Evolutionary conservation across 2,113 vertebrate genomes (phyloP).

Genomic region (Prietella phreatophila): DNA sequence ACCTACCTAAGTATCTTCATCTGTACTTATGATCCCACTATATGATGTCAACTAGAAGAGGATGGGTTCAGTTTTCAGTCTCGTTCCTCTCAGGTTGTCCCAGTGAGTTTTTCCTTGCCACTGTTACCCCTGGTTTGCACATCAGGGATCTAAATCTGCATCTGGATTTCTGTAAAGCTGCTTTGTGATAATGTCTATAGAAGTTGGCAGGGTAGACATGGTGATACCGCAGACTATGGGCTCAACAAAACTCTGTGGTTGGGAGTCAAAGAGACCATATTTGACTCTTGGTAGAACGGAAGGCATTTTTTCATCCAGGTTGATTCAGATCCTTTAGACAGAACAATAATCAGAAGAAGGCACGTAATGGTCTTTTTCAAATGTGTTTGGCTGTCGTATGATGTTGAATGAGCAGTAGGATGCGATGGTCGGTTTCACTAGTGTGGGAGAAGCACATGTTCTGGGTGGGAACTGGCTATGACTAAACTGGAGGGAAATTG

Average conservation of each 20-base stretch:
- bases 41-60: background rate
- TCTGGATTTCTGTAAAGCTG: background rate
- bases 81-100: background rate
- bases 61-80: background rate
- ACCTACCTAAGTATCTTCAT: background rate
- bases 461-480: background rate
- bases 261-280: background rate
- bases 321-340: background rate
- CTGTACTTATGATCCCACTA: background rate
- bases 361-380: background rate
- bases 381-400: background rate
- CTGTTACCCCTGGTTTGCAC: background rate
- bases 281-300: background rate
- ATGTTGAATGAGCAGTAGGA: background rate
- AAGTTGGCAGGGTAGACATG: constrained; percentile 90
- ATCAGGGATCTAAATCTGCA: background rate
- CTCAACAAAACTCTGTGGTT: constrained; percentile 58
- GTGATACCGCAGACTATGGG: constrained; percentile 88
- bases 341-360: no score
- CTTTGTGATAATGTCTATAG: constrained; percentile 49
- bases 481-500: background rate
- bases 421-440: background rate
- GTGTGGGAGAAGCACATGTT: background rate
- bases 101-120: background rate
- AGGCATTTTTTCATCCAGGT: background rate